Evolutionary conservation across 2,113 vertebrate species (phyloP), one percentile per base, ranked within the genome.

Genomic region (Lanius ludovicianus): DNA sequence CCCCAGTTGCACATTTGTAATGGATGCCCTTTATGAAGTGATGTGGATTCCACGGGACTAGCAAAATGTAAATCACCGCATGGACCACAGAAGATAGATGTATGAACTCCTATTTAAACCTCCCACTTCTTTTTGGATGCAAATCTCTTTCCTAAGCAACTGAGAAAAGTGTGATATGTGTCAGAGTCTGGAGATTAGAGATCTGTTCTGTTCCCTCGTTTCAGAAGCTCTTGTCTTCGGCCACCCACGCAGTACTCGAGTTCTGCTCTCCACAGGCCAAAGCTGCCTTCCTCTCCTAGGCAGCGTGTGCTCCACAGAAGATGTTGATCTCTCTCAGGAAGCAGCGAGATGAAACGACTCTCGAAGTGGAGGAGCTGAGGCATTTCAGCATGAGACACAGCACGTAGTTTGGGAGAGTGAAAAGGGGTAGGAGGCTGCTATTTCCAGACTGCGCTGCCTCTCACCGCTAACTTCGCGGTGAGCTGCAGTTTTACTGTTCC

Each of bases 171-270:
- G 93, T 33, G 95, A 94, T 95, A 91, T 92, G 94, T 97, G 96
- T 96, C 97, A 96, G 95, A 96, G 95, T 96, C 95, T 97, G 89
- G 95, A 97, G 95, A 95, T 96, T 97, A 97, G 95, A 97, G 95
- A 94, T 96, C 94, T 96, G 93, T 97, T 97, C 96, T 94, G 88
- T 96, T 97, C 96, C 91, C 73, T 93, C 85, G 1, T 96, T 94
- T 95, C 95, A 97, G 97, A 93, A 97, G 90, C 94, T 96, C 95
- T 96, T 94, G 95, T 95, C 97, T 97, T 96, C 3, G 63, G 76
- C 95, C 95, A 91, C 97, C 95, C 95, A 97, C 97, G 11, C 97
- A 90, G 94, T 90, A 95, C 96, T 97, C 64, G 78, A 97, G 95
- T 93, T 95, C 93, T 95, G 90, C 87, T 92, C 88, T 94, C 96